A percentile compares a stretch with the other conserved stretches of the same genome.
Conservation (phyloP, 2,113 vertebrate genomes). For the Turdus rufiventris region DNA sequence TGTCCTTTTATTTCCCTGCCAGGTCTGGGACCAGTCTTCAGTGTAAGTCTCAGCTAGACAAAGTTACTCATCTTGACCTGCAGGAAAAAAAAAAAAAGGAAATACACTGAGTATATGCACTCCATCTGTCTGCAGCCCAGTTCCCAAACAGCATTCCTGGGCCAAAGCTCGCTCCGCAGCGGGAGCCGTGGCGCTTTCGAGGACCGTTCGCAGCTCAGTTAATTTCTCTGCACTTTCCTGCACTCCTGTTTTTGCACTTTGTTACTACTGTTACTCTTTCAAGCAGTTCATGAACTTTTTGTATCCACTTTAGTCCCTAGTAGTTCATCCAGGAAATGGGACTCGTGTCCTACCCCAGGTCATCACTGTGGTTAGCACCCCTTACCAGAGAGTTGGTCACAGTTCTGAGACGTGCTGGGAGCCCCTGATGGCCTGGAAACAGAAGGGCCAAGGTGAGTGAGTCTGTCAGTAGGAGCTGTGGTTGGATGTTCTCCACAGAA, state of each 20-base stretch:
- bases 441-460: slow-evolving; percentile 31
- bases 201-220: slow-evolving; percentile 52
- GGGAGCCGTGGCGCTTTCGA: background rate
- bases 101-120: slow-evolving; percentile 54
- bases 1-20: background rate
- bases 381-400: background rate
- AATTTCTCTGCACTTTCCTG: slow-evolving; percentile 65
- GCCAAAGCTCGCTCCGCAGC: slow-evolving; percentile 1
- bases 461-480: slow-evolving; percentile 35
- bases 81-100: slow-evolving; percentile 72
- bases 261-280: slow-evolving; percentile 71
- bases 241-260: slow-evolving; percentile 72
- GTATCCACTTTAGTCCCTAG: slow-evolving; percentile 68
- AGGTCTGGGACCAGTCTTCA: slow-evolving; percentile 93
- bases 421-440: slow-evolving; percentile 61
- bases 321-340: slow-evolving; percentile 50
- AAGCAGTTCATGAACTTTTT: slow-evolving; percentile 72
- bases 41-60: slow-evolving; percentile 81
- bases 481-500: slow-evolving; percentile 57
- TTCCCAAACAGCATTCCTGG: slow-evolving; percentile 1
- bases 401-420: slow-evolving; percentile 48
- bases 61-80: slow-evolving; percentile 63
- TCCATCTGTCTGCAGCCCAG: slow-evolving; percentile 30
- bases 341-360: slow-evolving; percentile 42
- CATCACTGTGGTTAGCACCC: slow-evolving; percentile 43